A percentile compares a stretch with the other conserved stretches of the same genome.
Conservation (phyloP, 2,888 invertebrate species). For the Meliscaeva auricollis region DNA sequence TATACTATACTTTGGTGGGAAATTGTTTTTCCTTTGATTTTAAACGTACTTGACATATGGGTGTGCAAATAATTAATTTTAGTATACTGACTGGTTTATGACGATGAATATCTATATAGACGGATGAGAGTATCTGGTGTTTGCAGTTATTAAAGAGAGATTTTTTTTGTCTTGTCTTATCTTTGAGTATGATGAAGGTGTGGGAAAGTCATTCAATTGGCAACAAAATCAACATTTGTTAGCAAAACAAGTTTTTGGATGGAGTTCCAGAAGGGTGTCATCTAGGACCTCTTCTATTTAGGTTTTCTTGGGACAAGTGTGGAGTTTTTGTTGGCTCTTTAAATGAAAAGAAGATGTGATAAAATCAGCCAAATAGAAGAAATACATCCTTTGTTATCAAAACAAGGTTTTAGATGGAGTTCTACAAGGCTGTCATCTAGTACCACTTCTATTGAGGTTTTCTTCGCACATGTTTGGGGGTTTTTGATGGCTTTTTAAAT, state of each 20-base stretch:
- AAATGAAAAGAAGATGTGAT: neutral
- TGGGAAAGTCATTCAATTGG: neutral
- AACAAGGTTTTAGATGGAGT: neutral
- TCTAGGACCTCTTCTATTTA: neutral
- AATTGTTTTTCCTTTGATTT: constrained; percentile 37
- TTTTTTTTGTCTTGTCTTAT: neutral
- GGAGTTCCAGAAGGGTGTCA: neutral
- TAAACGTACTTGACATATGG: constrained; percentile 46
- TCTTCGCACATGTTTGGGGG: neutral
- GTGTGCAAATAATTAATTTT: constrained; percentile 65
- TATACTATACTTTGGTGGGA: constrained; percentile 30
- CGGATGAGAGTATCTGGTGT: neutral
- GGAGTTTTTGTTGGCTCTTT: no score
- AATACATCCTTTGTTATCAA: neutral
- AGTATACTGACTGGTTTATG: constrained; percentile 41
- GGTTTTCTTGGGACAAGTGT: no score
- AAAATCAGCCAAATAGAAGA: neutral
- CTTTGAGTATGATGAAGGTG: neutral
- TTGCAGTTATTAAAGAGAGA: neutral
- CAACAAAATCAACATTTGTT: neutral
- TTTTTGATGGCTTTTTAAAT: no score
- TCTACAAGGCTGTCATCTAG: neutral
- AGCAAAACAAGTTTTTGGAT: neutral
- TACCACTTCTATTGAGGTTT: neutral
- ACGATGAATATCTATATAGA: neutral